Base-by-base conservation (phyloP, 2,797 vertebrate species). In the Siniperca scherzeri region DNA sequence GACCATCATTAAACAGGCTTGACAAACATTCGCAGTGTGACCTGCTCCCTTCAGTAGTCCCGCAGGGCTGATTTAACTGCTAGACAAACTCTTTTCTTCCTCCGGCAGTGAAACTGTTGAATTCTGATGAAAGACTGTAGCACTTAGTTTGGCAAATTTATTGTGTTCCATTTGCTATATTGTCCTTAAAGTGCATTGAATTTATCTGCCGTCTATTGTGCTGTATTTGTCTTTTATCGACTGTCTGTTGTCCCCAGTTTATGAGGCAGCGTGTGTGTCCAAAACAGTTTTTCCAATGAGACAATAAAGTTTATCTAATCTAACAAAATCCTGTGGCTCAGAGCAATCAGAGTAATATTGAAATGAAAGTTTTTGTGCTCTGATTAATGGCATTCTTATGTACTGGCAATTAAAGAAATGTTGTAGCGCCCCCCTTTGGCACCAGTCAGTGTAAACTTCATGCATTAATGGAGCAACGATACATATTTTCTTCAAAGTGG, bases 1-100 rank as follows among this genome's bases (percentile, higher is more conserved):
- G 64, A 60, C 50, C 21, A 17, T 66, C 74, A 88, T 84, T 83
- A 82, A 81, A 84, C 40, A 50, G 48, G 44, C 71, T 86, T 56
- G 66, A 89, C 74, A 89, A 83, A 85, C 62, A 84, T 64, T 68
- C 70, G 74, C 65, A 78, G 67, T 71, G 71, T 81, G 78, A 84
- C 84, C 83, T 71, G 62, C 42, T 85, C 59, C 57, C 50, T 56
- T 70, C 66, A 81, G 44, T 84, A 70, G 66, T 78, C 70, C 75
- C 40, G 13, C 67, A 65, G 80, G 38, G 72, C 70, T 80, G 44
- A 78, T 84, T 75, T 59, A 72, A 80, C 76, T 66, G 44, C 56
- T 3, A 64, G 46, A 70, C 76, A 71, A 75, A 66, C 42, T 72
- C 5, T 61, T 36, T 59, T 70, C 67, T 71, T 77, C 30, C 64